These are phyloP conservation scores for Xanthia icteritia DNA, from an alignment of 2,888 invertebrate genomes.

Conservation along the genomic window DNA sequence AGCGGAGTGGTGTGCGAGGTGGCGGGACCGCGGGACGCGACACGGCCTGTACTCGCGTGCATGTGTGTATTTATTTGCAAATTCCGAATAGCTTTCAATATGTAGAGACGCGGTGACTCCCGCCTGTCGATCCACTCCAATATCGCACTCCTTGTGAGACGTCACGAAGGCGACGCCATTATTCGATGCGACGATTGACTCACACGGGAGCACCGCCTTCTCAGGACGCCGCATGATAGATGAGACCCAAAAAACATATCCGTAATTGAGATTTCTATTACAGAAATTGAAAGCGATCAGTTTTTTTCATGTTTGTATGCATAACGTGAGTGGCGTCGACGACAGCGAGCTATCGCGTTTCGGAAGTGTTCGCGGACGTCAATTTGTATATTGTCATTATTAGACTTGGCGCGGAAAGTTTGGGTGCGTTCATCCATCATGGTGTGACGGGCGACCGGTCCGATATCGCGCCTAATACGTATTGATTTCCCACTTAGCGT, in stretches of 20 bases:
- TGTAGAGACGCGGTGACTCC: constrained; percentile 87
- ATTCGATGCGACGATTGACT: constrained; percentile 86
- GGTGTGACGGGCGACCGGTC: constrained; percentile 87
- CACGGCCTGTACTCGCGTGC: constrained; percentile 75
- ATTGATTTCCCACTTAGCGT: constrained; percentile 91
- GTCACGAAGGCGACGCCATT: constrained; percentile 86
- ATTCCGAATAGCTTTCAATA: constrained; percentile 90
- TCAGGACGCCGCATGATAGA: constrained; percentile 87
- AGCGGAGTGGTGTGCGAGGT: constrained; percentile 80
- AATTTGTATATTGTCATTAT: constrained; percentile 91
- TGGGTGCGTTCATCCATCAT: constrained; percentile 90
- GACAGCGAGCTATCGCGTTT: constrained; percentile 85
- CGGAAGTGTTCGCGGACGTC: constrained; percentile 88
- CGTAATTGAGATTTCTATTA: constrained; percentile 90
- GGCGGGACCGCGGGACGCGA: constrained; percentile 72
- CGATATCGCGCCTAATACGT: constrained; percentile 90
- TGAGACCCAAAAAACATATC: constrained; percentile 88
- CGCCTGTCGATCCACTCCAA: constrained; percentile 89
- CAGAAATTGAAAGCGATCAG: constrained; percentile 87
- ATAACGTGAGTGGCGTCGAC: constrained; percentile 87
- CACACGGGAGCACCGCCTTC: constrained; percentile 80
- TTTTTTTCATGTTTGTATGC: constrained; percentile 87
- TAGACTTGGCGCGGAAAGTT: constrained; percentile 88
- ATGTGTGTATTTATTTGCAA: constrained; percentile 89
- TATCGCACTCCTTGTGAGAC: constrained; percentile 86